Conservation (phyloP, 2,113 vertebrate species). For the Gadus chalcogrammus region DNA sequence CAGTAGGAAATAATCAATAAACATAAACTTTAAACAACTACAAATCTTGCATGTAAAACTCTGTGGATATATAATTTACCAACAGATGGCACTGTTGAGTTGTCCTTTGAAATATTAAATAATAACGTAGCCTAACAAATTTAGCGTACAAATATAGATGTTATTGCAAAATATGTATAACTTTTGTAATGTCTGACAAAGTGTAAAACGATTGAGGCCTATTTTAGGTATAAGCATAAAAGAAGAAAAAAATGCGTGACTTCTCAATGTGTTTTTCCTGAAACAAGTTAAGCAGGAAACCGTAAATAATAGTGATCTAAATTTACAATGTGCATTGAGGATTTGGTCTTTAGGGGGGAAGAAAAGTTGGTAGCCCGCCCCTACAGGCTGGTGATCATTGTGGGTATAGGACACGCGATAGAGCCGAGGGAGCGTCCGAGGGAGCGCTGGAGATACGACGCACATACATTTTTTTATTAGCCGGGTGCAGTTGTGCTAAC, state of each 20-base stretch:
- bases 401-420: slow-evolving; percentile 11
- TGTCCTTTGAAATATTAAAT: background rate
- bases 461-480: too few relatives aligned
- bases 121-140: background rate
- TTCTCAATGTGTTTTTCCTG: background rate
- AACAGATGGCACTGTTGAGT: slow-evolving; percentile 38
- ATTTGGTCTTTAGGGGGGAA: background rate
- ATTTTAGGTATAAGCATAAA: too few relatives aligned
- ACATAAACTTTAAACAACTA: background rate
- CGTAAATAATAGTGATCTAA: too few relatives aligned
- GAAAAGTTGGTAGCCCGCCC: background rate
- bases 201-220: too few relatives aligned
- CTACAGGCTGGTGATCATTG: slow-evolving; percentile 44
- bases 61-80: background rate
- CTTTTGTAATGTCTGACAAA: too few relatives aligned
- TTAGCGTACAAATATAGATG: background rate
- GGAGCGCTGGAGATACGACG: too few relatives aligned
- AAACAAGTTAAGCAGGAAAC: background rate
- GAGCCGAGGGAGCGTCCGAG: too few relatives aligned
- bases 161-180: too few relatives aligned
- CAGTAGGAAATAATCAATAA: background rate
- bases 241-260: background rate
- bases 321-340: background rate
- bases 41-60: background rate
- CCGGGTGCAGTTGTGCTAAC: too few relatives aligned